Conservation (phyloP, 2,888 invertebrate species). For the Meghimatium bilineatum region DNA sequence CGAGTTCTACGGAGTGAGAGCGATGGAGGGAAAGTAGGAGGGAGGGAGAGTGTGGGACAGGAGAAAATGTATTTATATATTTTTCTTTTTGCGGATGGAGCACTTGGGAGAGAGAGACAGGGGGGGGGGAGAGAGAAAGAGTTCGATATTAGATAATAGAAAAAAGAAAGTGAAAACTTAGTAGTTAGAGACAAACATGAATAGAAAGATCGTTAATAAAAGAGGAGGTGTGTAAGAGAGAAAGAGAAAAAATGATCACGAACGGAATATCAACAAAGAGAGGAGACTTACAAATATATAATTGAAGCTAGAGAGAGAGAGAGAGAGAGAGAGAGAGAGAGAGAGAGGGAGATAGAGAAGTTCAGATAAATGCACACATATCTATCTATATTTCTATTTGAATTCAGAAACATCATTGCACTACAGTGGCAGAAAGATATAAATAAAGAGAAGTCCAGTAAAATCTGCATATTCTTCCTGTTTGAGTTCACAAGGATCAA, state of each 20-base stretch:
- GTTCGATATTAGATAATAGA: too few relatives aligned
- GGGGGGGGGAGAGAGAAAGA: too few relatives aligned
- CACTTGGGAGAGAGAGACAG: not conserved
- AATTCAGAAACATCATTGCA: too few relatives aligned
- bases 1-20: too few relatives aligned
- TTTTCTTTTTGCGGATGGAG: not conserved
- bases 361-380: not conserved
- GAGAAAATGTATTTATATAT: not conserved
- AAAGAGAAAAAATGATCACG: not conserved
- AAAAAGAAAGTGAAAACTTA: too few relatives aligned
- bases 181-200: too few relatives aligned
- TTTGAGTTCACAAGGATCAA: too few relatives aligned
- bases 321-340: not conserved
- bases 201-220: too few relatives aligned
- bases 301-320: not conserved
- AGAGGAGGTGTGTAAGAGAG: not conserved
- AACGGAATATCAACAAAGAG: not conserved
- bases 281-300: not conserved
- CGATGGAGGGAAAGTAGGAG: constrained; percentile 16
- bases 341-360: not conserved
- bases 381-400: too few relatives aligned
- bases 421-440: not conserved
- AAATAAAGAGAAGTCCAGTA: not conserved
- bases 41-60: not conserved
- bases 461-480: too few relatives aligned